Conservation (phyloP, 2,888 invertebrate species). For the Tipula confusa region DNA sequence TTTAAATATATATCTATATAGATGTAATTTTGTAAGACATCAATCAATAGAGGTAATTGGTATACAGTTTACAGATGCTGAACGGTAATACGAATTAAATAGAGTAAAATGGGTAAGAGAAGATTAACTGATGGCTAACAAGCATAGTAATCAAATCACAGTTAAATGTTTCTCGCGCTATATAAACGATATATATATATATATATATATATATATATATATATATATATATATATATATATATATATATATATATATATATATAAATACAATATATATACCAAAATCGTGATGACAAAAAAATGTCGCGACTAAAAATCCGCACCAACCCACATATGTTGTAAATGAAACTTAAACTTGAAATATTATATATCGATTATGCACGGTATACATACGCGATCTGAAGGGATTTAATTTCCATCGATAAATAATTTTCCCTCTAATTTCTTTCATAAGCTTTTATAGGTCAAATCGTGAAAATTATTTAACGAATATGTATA, state of each 20-base stretch:
- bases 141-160: not conserved
- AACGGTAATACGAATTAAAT: not conserved
- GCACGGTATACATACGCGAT: not conserved
- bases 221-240: not conserved
- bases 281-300: not conserved
- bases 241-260: not conserved
- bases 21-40: not conserved
- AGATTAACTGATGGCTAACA: not conserved
- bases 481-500: not conserved
- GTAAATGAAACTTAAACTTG: not conserved
- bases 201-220: no score
- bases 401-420: not conserved
- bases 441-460: not conserved
- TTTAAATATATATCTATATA: not conserved
- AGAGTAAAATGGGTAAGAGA: not conserved
- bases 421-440: not conserved
- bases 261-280: not conserved
- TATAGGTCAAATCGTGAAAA: slow-evolving; percentile 25
- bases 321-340: not conserved
- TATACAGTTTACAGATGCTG: not conserved
- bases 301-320: not conserved
- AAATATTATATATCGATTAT: not conserved
- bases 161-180: not conserved
- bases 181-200: not conserved
- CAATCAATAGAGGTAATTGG: not conserved